Percentiles rank a stretch among this genome's conserved stretches.
phyloP scores from a whole-genome alignment of 2,888 invertebrate species.

The Pollenia griseotomentosa region DNA sequence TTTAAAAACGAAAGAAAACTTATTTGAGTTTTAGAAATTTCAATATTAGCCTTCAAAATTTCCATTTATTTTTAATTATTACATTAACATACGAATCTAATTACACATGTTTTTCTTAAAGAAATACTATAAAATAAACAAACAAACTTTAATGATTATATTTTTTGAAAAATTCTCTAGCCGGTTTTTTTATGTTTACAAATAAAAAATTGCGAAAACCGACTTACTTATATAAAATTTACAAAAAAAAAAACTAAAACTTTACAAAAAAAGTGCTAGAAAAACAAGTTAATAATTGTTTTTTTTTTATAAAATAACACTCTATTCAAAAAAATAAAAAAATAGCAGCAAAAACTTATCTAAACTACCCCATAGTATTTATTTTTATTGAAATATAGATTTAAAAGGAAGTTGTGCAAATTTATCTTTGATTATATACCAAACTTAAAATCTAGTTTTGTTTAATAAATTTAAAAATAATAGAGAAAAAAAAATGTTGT shows the following conservation, averaged over 20 bases:
- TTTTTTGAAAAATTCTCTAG: constrained; percentile 10
- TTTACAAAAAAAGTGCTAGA: constrained; percentile 55
- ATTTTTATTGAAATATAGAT: constrained; percentile 16
- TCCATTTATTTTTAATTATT: too few relatives aligned
- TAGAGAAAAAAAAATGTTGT: not conserved
- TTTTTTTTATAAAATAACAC: constrained; percentile 9
- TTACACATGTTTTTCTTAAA: not conserved
- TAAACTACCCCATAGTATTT: constrained; percentile 19
- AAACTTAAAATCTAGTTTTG: constrained; percentile 70
- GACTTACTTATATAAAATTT: too few relatives aligned
- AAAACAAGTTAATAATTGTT: constrained; percentile 67
- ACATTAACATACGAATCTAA: too few relatives aligned
- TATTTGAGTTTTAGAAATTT: too few relatives aligned
- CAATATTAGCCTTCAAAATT: too few relatives aligned
- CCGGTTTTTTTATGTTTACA: constrained; percentile 43
- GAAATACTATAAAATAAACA: not conserved
- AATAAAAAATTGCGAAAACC: not conserved
- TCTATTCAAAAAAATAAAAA: constrained; percentile 30
- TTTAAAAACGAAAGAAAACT: too few relatives aligned
- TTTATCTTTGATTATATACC: constrained; percentile 22
- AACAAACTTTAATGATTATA: not conserved
- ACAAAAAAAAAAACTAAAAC: not conserved
- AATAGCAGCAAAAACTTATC: constrained; percentile 23
- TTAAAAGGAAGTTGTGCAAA: constrained; percentile 73
- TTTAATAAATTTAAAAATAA: not conserved